Base-by-base conservation (phyloP, 2,113 vertebrate species). In the Willisornis vidua region DNA sequence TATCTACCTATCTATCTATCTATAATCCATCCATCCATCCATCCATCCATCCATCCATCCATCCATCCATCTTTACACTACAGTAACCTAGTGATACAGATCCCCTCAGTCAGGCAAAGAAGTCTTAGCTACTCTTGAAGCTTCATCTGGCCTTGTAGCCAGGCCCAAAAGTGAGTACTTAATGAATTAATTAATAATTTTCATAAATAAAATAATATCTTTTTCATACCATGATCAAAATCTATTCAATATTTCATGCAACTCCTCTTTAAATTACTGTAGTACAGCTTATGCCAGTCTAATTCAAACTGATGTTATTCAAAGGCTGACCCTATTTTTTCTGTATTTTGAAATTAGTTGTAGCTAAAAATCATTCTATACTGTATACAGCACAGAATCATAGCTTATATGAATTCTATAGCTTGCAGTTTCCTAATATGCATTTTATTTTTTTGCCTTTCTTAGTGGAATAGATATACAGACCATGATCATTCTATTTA, bases 191-290 rank as follows among this genome's bases (percentile, higher is more conserved):
- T 83, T 83, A 85, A 92, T 86, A 51, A 7, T 29, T 71, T 49
- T 95, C 39, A 95, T 96, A 93, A 96, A 96, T 96, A 96, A 96
- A 94, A 91, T 63, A 95, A 57, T 83, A 82, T 93, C 49, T 80
- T 39, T 89, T 96, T 96, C 82, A 93, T 63, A 43, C 7, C 2
- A 78, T 52, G 87, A 91, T 94, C 80, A 91, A 95, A 95, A 95
- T 71, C 46, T 88, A 26, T 74, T 96, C 59, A 93, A 95, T 95
- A 93, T 96, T 96, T 96, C 58, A 95, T 93, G 43, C 22, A 57
- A 26, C 4, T 95, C 25, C 16, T 65, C 63, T 93, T 77, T 83
- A 88, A 94, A 84, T 94, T 90, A 37, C 55, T 45, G 23, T 37
- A 43, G 79, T 66, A 59, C 71, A 77, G 35, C 31, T 91, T 93